phyloP scores from a whole-genome alignment of 2,797 vertebrate genomes.

The Caiman crocodilus region DNA sequence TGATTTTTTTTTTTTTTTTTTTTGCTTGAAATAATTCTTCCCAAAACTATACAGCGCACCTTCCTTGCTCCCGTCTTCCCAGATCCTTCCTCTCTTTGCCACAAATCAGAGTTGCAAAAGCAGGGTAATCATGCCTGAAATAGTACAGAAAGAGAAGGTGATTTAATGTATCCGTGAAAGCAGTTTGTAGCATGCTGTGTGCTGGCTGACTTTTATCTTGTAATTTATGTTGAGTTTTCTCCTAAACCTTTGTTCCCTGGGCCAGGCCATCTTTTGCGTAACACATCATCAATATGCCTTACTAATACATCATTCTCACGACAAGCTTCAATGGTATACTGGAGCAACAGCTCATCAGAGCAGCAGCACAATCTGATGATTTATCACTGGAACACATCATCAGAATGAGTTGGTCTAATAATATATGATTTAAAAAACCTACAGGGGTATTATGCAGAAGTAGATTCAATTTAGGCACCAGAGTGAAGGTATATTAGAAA shows the following conservation, averaged over 20 bases:
- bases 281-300: conserved; percentile 48
- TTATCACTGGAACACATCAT: conserved; percentile 64
- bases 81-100: background rate
- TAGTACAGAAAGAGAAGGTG: conserved; percentile 7
- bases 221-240: conserved; percentile 60
- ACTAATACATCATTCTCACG: conserved; percentile 69
- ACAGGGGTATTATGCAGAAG: background rate
- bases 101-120: background rate
- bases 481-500: background rate
- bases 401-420: conserved; percentile 52
- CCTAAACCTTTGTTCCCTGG: conserved; percentile 66
- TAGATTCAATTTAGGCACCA: conserved; percentile 30
- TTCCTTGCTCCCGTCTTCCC: no score
- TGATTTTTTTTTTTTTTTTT: background rate
- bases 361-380: conserved; percentile 42
- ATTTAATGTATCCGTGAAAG: conserved; percentile 7
- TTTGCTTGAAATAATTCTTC: background rate
- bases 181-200: conserved; percentile 1
- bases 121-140: background rate
- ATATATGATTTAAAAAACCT: conserved; percentile 51
- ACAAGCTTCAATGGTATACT: conserved; percentile 63
- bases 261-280: conserved; percentile 52
- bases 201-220: conserved; percentile 49
- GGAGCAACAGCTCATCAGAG: conserved; percentile 73
- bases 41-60: background rate